Evolutionary conservation across 2,888 invertebrate species (phyloP).

Genomic region (Uropetala carovei): DNA sequence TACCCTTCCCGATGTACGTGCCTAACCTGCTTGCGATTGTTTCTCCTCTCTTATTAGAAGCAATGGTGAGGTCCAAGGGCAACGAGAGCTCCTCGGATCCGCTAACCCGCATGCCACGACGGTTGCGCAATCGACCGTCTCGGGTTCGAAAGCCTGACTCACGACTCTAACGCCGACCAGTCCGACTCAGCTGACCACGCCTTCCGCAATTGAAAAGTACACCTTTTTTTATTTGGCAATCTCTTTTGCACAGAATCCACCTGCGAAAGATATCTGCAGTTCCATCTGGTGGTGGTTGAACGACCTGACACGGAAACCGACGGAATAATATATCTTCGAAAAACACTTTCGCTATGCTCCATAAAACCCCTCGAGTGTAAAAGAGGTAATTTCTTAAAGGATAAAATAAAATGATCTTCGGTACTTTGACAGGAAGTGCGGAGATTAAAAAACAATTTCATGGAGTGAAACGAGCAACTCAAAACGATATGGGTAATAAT

Average conservation of each 20-base stretch:
- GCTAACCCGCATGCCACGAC: not conserved
- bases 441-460: no score
- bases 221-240: constrained; percentile 54
- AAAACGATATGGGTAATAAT: no score
- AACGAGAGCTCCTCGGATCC: not conserved
- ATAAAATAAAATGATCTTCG: no score
- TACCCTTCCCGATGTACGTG: not conserved
- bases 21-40: not conserved
- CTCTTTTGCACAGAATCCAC: constrained; percentile 31
- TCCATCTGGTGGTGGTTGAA: constrained; percentile 50
- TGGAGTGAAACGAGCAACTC: no score
- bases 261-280: constrained; percentile 19
- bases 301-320: constrained; percentile 16
- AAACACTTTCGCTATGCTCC: not conserved
- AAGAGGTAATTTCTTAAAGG: no score
- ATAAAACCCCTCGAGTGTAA: not conserved
- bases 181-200: constrained; percentile 2
- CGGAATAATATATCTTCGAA: not conserved
- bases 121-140: constrained; percentile 50
- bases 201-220: constrained; percentile 46
- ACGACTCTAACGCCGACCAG: not conserved
- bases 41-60: not conserved
- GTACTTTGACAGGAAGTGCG: no score
- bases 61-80: constrained; percentile 24
- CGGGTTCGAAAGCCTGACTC: constrained; percentile 58